A percentile compares a stretch with the other conserved stretches of the same genome.
Evolutionary conservation across 2,888 invertebrate genomes (phyloP).

Genomic region (Drosophila anomelani): DNA sequence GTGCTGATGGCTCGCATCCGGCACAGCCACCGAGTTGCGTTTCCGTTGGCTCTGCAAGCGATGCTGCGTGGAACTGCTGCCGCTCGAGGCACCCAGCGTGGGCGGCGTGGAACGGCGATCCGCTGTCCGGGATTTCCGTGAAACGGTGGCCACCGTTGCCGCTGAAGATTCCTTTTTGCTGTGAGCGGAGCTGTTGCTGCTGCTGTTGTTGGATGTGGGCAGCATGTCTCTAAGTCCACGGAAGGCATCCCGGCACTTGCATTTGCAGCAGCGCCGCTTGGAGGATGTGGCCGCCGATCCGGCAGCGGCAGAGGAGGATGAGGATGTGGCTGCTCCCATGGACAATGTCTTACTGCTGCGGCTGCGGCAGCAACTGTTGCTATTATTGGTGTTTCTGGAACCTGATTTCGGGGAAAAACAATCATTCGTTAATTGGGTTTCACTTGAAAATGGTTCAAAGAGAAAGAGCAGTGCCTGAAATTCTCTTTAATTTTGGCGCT

Average conservation of each 20-base stretch:
- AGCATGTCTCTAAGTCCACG: slow-evolving; percentile 71
- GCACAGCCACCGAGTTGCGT: slow-evolving; percentile 65
- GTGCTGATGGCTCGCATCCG: slow-evolving; percentile 68
- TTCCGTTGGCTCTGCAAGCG: slow-evolving; percentile 49
- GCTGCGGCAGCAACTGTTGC: slow-evolving; percentile 77
- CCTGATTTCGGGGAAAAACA: slow-evolving; percentile 19
- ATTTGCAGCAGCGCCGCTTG: slow-evolving; percentile 81
- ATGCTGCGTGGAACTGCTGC: slow-evolving; percentile 6
- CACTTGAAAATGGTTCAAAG: slow-evolving; percentile 26
- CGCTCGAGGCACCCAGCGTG: slow-evolving; percentile 30
- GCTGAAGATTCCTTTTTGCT: slow-evolving; percentile 17
- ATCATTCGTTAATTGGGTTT: slow-evolving; percentile 28
- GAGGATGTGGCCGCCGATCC: slow-evolving; percentile 32
- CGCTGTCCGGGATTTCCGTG: slow-evolving; percentile 49
- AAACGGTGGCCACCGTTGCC: background rate
- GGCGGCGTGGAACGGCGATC: slow-evolving; percentile 65
- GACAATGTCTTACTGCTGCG: slow-evolving; percentile 73
- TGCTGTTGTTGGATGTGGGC: slow-evolving; percentile 40
- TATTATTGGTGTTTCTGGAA: slow-evolving; percentile 32
- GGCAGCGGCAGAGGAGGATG: slow-evolving; percentile 24
- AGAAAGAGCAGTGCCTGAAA: slow-evolving; percentile 3
- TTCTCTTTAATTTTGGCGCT: slow-evolving; percentile 11
- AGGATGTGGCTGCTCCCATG: slow-evolving; percentile 48
- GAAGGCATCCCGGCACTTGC: slow-evolving; percentile 79
- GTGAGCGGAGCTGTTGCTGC: slow-evolving; percentile 20